These are phyloP conservation scores for Rhynchophorus ferrugineus DNA, from an alignment of 1,140 invertebrate species.

Conservation along the genomic window DNA sequence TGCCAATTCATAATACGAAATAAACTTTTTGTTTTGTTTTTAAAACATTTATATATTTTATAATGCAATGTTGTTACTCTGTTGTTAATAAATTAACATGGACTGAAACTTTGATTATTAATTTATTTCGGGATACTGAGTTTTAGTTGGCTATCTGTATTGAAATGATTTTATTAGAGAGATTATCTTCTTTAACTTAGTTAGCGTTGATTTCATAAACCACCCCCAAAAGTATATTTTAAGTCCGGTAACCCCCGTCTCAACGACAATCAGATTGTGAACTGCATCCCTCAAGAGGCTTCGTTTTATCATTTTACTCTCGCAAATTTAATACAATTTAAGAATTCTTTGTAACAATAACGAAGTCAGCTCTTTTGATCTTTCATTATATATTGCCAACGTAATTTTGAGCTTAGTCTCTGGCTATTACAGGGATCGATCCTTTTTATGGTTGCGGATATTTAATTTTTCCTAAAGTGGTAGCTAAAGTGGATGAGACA, in stretches of 20 bases:
- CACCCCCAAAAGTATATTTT: not conserved
- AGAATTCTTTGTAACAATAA: conserved; percentile 6
- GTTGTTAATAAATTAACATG: no score
- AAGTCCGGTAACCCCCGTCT: not conserved
- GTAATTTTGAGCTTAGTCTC: not conserved
- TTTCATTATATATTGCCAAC: conserved; percentile 3
- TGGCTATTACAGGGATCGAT: not conserved
- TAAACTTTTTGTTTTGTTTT: no score
- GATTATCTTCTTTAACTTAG: not conserved
- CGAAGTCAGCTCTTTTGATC: conserved; percentile 4
- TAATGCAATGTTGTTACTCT: no score
- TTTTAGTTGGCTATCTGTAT: no score
- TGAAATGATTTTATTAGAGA: not conserved
- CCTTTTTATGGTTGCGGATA: no score
- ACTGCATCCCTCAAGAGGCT: conserved; percentile 2
- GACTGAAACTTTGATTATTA: no score
- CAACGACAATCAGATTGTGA: not conserved
- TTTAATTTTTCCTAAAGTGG: no score
- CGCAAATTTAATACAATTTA: conserved; percentile 1
- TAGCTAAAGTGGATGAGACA: no score
- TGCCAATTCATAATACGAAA: no score
- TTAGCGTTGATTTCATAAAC: not conserved
- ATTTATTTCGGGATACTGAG: no score
- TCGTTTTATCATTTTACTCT: conserved; percentile 3
- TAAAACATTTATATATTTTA: no score